These are phyloP conservation scores for Macrosiphum euphorbiae DNA, from an alignment of 2,888 invertebrate species.

Conservation along the genomic window DNA sequence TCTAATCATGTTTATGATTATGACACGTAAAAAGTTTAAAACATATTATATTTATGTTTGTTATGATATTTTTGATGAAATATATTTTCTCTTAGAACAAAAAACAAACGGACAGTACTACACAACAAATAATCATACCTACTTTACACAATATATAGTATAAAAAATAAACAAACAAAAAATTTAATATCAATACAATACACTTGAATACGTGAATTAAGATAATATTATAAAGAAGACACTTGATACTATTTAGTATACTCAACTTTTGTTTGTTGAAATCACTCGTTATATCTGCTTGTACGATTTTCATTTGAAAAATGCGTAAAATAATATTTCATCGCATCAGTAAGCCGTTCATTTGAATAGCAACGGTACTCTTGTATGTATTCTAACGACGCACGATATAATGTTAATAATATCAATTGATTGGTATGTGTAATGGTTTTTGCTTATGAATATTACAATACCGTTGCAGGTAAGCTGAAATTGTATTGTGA, in stretches of 20 bases:
- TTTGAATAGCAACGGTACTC: neutral
- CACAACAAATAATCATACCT: neutral
- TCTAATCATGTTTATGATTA: neutral
- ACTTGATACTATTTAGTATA: neutral
- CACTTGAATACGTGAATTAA: neutral
- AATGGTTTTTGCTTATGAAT: neutral
- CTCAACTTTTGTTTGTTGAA: neutral
- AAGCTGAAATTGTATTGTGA: slow-evolving; percentile 35
- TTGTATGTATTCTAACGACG: neutral
- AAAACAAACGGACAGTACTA: neutral
- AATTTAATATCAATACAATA: neutral
- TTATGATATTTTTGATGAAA: neutral
- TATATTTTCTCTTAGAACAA: neutral
- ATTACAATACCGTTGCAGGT: slow-evolving; percentile 8
- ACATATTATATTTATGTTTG: neutral
- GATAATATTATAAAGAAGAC: neutral
- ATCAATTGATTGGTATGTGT: slow-evolving; percentile 29
- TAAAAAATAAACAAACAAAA: neutral
- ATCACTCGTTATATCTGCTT: neutral
- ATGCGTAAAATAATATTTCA: neutral
- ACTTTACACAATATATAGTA: neutral
- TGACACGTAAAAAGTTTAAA: neutral
- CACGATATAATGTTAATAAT: neutral
- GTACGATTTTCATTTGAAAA: neutral
- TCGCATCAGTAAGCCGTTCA: neutral